phyloP scores from a whole-genome alignment of 2,113 vertebrate species.

The Rhineura floridana region DNA sequence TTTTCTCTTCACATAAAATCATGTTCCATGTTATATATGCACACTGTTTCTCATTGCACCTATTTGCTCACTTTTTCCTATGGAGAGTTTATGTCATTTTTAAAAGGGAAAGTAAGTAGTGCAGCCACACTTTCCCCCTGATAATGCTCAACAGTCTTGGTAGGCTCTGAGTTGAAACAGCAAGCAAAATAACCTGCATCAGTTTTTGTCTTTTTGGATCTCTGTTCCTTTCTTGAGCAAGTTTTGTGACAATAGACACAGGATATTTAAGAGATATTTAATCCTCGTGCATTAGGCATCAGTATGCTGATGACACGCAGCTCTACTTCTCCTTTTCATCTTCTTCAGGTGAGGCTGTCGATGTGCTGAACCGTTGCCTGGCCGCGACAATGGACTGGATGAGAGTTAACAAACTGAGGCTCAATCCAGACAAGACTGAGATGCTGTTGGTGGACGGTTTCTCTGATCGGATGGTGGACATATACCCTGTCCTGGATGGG shows the following conservation, averaged over 20 bases:
- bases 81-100: neutral
- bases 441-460: too few species aligned
- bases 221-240: neutral
- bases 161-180: neutral
- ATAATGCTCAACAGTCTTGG: neutral
- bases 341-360: too few species aligned
- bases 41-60: neutral
- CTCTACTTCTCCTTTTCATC: too few species aligned
- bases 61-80: neutral
- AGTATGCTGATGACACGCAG: too few species aligned
- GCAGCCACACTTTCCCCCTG: neutral
- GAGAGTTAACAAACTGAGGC: too few species aligned
- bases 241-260: neutral
- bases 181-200: neutral
- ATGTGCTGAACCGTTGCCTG: too few species aligned
- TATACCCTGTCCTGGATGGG: too few species aligned
- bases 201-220: neutral
- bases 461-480: too few species aligned
- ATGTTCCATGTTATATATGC: neutral
- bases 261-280: neutral
- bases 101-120: neutral
- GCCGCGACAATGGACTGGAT: too few species aligned
- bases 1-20: conserved; percentile 21
- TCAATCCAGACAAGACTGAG: too few species aligned
- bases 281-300: neutral